A percentile compares a stretch with the other conserved stretches of the same genome.
Conservation (phyloP, 2,113 vertebrate species). For the Rhinopithecus roxellana region DNA sequence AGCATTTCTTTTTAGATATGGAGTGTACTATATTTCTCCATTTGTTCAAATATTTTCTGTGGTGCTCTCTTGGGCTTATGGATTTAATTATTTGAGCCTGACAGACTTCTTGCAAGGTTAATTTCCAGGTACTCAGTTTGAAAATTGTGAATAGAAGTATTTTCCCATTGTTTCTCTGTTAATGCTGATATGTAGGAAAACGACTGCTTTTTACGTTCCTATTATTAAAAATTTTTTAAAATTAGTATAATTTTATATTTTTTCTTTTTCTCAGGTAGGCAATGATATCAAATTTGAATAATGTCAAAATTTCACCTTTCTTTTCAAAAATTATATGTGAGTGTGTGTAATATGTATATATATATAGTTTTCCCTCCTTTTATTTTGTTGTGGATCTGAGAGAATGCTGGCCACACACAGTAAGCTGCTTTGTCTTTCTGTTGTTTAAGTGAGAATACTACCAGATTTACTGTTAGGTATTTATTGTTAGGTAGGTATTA, state of each 20-base stretch:
- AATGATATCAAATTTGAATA: background rate
- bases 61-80: no score
- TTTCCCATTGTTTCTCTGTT: background rate
- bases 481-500: background rate
- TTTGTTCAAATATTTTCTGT: background rate
- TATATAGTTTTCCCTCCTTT: background rate
- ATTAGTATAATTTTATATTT: background rate
- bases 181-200: no score
- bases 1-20: background rate
- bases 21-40: accelerated
- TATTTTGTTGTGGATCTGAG: background rate
- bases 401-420: background rate
- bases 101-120: background rate
- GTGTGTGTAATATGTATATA: no score
- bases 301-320: background rate
- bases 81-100: background rate
- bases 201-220: background rate
- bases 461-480: no score
- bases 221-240: background rate
- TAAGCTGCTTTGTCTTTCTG: accelerated
- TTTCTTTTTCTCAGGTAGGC: background rate
- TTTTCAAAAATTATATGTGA: background rate
- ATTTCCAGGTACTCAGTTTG: background rate
- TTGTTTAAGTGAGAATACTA: background rate
- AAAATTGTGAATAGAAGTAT: background rate